Conservation (phyloP, 2,888 invertebrate genomes). For the Hirtodrosophila duncani region DNA sequence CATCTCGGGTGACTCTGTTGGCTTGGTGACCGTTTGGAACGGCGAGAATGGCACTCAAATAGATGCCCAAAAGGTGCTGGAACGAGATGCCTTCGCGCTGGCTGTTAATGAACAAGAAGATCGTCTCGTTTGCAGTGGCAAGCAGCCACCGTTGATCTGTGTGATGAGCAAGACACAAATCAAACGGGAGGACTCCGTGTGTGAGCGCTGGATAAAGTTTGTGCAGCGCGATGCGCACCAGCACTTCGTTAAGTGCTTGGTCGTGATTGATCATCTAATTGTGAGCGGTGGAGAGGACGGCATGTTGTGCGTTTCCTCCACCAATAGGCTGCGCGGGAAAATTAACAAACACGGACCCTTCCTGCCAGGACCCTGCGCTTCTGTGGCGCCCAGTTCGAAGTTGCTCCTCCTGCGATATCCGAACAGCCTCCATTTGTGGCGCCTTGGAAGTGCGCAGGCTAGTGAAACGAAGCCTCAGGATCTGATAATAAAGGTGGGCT, state of each 20-base stretch:
- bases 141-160: slow-evolving; percentile 86
- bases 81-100: slow-evolving; percentile 88
- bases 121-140: slow-evolving; percentile 87
- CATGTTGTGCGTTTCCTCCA: slow-evolving; percentile 85
- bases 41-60: slow-evolving; percentile 87
- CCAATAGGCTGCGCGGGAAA: slow-evolving; percentile 79
- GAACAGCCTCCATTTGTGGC: slow-evolving; percentile 83
- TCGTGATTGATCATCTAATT: slow-evolving; percentile 81
- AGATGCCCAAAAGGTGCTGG: slow-evolving; percentile 88
- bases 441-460: slow-evolving; percentile 78
- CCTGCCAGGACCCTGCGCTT: slow-evolving; percentile 81
- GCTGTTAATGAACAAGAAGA: slow-evolving; percentile 85
- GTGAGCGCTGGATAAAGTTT: slow-evolving; percentile 88
- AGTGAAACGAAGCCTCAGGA: neutral
- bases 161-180: slow-evolving; percentile 84
- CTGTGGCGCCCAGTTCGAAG: slow-evolving; percentile 80
- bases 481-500: slow-evolving; percentile 4
- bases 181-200: slow-evolving; percentile 80
- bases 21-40: slow-evolving; percentile 93
- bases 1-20: slow-evolving; percentile 92
- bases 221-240: slow-evolving; percentile 88
- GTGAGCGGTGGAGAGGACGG: slow-evolving; percentile 91
- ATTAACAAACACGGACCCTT: slow-evolving; percentile 86
- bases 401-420: slow-evolving; percentile 82
- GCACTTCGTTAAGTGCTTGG: slow-evolving; percentile 90